Evolutionary conservation across 2,888 invertebrate genomes (phyloP), one percentile per base, ranked within the genome.

Genomic region (Eubasilissa splendida): DNA sequence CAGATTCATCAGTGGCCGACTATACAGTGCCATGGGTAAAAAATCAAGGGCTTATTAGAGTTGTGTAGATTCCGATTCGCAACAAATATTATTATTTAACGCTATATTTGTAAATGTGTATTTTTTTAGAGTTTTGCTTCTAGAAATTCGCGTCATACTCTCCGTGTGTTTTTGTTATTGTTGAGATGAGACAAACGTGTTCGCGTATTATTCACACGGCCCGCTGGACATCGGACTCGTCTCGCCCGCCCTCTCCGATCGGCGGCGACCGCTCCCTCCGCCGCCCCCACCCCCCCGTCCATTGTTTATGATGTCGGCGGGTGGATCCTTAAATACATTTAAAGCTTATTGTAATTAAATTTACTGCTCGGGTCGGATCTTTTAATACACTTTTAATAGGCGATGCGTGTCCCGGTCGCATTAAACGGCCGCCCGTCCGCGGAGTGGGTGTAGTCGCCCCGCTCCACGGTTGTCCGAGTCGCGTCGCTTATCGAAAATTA

Each of bases 371-470:
- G 77, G 53, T 65, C 71, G 65, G 77, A 81, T 77, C 81, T 77
- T 80, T 82, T 84, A 84, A 84, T 84, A 81, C 68, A 73, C 78
- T 84, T 84, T 84, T 84, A 84, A 84, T 84, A 84, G 82, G 81
- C 74, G 54, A 68, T 82, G 84, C 84, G 84, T 84, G 84, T 81
- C 66, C 54, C 42, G 68, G 54, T 33, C 60, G 58, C 81, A 84
- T 84, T 82, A 82, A 73, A 73, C 22, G n/a, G 52, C 52, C 65
- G 73, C 33, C 53, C 71, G 56, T 71, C 31, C 31, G 54, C 14
- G 22, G 31, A 14, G 71, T 71, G 71, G 71, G 71, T 2, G 71
- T 54, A 54, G 54, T 9, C 54, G 12, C 54, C 12, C 59, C 59
- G 14, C 59, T 59, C 59, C 9, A 14, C 14, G 59, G 22, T 66